Percentiles rank a stretch among this genome's conserved stretches.
These are phyloP conservation scores for Dryocosmus kuriphilus DNA, from an alignment of 2,888 invertebrate genomes.

Conservation along the genomic window DNA sequence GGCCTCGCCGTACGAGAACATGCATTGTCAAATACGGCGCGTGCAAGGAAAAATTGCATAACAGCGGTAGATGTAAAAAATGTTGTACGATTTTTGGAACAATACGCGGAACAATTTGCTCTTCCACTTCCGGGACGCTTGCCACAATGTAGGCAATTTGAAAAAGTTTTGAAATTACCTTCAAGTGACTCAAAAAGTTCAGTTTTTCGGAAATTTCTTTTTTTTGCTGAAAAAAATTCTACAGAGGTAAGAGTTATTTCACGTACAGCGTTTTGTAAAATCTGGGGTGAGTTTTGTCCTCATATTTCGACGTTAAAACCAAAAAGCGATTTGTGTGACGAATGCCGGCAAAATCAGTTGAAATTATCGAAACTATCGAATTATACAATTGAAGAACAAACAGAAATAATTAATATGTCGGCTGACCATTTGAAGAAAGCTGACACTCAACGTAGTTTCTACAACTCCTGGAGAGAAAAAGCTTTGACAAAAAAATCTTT, in stretches of 20 bases:
- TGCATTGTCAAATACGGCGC: neutral
- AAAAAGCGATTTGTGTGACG: constrained; percentile 23
- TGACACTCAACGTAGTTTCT: neutral
- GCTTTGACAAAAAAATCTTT: neutral
- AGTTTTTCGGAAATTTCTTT: too few species aligned
- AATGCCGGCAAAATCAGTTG: constrained; percentile 26
- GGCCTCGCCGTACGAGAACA: too few species aligned
- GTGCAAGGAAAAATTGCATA: neutral
- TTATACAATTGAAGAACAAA: neutral
- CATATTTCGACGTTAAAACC: constrained; percentile 12
- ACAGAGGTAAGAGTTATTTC: neutral
- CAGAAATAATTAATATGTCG: neutral
- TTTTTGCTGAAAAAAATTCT: neutral
- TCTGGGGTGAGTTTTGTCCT: constrained; percentile 25
- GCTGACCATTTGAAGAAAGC: constrained; percentile 26
- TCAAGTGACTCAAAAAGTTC: neutral
- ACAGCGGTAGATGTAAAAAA: neutral
- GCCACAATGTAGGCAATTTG: neutral
- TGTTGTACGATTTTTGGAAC: neutral
- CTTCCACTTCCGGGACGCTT: constrained; percentile 7
- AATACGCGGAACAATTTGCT: neutral
- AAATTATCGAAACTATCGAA: neutral
- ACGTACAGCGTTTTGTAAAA: neutral
- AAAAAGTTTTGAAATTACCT: constrained; percentile 22
- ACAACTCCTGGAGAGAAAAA: constrained; percentile 33